Evolutionary conservation across 1,140 invertebrate genomes (phyloP).

Genomic region (Microvelia longipes): DNA sequence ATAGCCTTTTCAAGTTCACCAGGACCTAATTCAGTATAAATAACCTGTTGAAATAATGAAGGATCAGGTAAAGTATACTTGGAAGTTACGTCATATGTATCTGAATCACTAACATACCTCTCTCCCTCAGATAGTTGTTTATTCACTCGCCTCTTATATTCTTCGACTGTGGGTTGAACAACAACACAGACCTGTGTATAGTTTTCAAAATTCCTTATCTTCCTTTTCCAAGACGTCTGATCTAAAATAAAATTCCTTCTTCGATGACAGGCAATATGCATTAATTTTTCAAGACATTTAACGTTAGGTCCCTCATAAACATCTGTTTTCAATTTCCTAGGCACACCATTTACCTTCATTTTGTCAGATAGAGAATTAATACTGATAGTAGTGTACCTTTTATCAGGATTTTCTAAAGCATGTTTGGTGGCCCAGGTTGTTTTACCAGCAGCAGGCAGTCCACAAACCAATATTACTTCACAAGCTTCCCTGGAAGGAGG

Average conservation of each 20-base stretch:
- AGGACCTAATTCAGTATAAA: background rate
- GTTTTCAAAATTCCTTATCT: background rate
- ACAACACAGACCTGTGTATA: background rate
- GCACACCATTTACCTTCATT: constrained; percentile 57
- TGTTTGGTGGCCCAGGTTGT: constrained; percentile 70
- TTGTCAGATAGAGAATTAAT: constrained; percentile 67
- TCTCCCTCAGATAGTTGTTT: background rate
- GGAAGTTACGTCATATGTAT: background rate
- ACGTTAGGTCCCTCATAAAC: constrained; percentile 65
- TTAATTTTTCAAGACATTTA: constrained; percentile 65
- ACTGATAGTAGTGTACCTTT: constrained; percentile 71
- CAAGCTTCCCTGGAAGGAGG: constrained; percentile 62
- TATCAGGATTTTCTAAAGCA: constrained; percentile 48
- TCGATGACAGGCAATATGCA: constrained; percentile 63
- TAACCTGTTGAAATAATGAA: background rate
- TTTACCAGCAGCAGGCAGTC: constrained; percentile 80
- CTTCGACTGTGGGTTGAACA: background rate
- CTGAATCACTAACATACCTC: background rate
- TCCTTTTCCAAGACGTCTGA: constrained; percentile 36
- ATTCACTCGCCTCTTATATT: background rate
- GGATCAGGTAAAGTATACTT: background rate
- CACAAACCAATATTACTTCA: constrained; percentile 73
- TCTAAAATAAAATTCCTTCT: constrained; percentile 86
- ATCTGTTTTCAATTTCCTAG: constrained; percentile 34
- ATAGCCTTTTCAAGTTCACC: background rate